Base-by-base conservation (phyloP, 2,797 vertebrate species). In the Gymnoscopelus microlampas region DNA sequence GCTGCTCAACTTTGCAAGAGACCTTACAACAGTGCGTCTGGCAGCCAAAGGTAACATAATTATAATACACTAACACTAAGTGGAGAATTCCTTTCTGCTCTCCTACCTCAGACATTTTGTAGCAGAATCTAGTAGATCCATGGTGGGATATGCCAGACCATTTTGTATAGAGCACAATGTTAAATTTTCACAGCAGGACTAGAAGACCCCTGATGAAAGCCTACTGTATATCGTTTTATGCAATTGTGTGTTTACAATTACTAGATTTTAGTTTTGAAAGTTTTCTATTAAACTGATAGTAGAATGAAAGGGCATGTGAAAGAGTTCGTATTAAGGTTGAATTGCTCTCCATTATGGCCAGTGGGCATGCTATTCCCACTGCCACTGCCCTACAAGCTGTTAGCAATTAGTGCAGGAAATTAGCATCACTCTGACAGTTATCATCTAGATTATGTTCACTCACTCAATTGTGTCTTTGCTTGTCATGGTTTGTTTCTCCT, bases 1-100 rank as follows among this genome's bases (percentile, higher is more conserved):
- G 87, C 95, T 99, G 83, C 94, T 99, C 78, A 96, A 95, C 90
- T 98, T 97, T 83, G 93, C 96, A 93, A 96, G 95, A 92, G 97
- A 99, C 73, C 95, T 99, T 3, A 94, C 95, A 9, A 97, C 96
- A 0, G 97, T 99, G 85, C 94, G 95, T 62, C 94, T 97, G 3
- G 97, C 98, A 81, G 95, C 98, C 93, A 99, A 99, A 95, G 98
- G 97, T 99, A 94, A 10, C 24, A 5, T 32, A 8, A 50, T 11
- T 47, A 24, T 3, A 39, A 53, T 2, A 35, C 56, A 26, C 60
- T 53, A 11, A 35, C 56, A 26, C 60, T 53, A 11, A 70, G 68
- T 15, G 7, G 5, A 66, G 57, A 60, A 62, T 23, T 14, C 13
- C 56, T 13, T 14, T n/a, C 56, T 13, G 26, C 19, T 65, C 14